Conservation (phyloP, 2,888 invertebrate species). For the Luffia ferchaultella region DNA sequence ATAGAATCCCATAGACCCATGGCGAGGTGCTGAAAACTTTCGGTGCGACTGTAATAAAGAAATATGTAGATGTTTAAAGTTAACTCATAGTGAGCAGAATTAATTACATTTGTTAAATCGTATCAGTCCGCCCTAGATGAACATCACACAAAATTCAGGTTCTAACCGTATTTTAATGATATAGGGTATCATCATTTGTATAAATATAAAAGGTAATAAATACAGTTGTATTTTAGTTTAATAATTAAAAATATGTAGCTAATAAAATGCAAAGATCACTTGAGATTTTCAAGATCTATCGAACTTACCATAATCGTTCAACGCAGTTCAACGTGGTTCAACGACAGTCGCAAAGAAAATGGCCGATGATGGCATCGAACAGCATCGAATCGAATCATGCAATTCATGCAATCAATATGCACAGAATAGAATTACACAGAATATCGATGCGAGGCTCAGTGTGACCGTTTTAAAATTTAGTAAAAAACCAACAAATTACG, state of each 20-base stretch:
- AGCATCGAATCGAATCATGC: no score
- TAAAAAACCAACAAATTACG: no score
- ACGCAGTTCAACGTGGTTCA: no score
- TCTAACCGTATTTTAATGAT: constrained; percentile 68
- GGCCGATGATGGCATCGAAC: no score
- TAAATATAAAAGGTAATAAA: constrained; percentile 1
- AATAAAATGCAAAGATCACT: constrained; percentile 9
- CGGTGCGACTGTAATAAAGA: constrained; percentile 89
- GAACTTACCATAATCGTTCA: constrained; percentile 53
- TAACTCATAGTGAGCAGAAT: neutral
- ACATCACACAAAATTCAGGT: constrained; percentile 74
- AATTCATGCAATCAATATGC: no score
- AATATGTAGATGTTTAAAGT: neutral
- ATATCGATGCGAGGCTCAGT: no score
- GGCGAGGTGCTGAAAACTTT: constrained; percentile 99
- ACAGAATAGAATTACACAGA: no score
- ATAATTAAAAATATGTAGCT: neutral
- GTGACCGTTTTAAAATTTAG: no score
- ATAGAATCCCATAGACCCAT: constrained; percentile 99
- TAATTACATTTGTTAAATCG: neutral
- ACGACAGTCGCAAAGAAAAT: constrained; percentile 53
- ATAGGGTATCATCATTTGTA: constrained; percentile 71
- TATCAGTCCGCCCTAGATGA: constrained; percentile 82
- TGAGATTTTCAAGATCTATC: constrained; percentile 12
- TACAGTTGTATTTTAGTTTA: neutral